These are phyloP conservation scores for Diglossa brunneiventris DNA, from an alignment of 2,113 vertebrate species.

Conservation along the genomic window DNA sequence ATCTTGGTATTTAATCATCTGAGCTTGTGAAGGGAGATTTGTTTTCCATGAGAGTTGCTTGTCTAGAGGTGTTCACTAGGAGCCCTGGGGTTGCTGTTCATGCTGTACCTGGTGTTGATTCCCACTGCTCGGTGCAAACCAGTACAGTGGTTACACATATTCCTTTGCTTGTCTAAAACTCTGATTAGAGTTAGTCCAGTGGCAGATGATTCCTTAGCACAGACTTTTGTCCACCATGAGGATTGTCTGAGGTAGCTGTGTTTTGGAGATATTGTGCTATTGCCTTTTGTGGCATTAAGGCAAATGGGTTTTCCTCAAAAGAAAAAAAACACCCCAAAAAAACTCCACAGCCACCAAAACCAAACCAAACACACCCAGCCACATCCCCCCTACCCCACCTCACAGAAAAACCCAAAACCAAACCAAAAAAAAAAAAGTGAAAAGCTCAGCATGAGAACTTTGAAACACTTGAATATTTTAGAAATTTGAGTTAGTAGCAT, in stretches of 20 bases:
- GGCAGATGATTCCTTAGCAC: neutral
- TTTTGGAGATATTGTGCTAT: neutral
- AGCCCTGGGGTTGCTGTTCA: neutral
- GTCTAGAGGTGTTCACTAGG: neutral
- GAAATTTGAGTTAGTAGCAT: neutral
- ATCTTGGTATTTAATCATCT: neutral
- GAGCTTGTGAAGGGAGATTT: neutral
- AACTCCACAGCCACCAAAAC: neutral
- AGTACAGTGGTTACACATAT: neutral
- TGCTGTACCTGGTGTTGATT: neutral
- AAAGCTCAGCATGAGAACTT: neutral
- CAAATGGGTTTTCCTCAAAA: neutral
- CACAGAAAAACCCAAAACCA: neutral
- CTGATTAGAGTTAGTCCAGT: neutral
- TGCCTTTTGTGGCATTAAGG: neutral
- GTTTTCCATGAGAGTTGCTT: neutral
- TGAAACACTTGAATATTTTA: neutral
- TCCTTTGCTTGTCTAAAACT: neutral
- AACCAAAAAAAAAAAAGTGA: neutral
- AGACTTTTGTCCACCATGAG: neutral
- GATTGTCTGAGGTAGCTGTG: neutral
- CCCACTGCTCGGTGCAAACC: neutral
- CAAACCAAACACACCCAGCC: neutral
- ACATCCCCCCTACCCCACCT: accelerated
- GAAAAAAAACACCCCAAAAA: too few species aligned